Percentiles rank a stretch among this genome's conserved stretches.
Conservation (phyloP, 2,797 vertebrate species). For the Gymnothorax reevesii region DNA sequence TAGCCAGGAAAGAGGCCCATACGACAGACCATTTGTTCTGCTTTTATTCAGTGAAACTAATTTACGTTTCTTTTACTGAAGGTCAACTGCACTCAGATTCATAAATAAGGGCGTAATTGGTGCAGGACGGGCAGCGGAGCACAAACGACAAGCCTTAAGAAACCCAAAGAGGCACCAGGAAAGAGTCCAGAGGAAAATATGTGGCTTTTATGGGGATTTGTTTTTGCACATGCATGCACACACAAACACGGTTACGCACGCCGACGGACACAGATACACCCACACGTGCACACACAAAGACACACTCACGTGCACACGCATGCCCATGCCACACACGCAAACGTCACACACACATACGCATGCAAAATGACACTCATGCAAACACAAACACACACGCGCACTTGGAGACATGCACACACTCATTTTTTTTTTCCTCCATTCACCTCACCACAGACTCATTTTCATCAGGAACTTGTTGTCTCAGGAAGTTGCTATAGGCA, state of each 20-base stretch:
- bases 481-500: neutral
- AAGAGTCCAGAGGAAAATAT: constrained; percentile 31
- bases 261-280: neutral
- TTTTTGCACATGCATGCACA: neutral
- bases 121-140: constrained; percentile 47
- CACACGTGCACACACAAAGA: neutral
- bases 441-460: neutral
- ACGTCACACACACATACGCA: neutral
- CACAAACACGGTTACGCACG: constrained; percentile 20
- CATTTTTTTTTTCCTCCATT: neutral
- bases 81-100: constrained; percentile 69
- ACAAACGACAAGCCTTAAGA: constrained; percentile 47
- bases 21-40: constrained; percentile 61
- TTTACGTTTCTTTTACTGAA: constrained; percentile 66
- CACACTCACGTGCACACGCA: constrained; percentile 20
- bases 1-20: constrained; percentile 40
- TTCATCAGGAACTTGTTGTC: neutral
- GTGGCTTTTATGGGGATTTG: neutral
- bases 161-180: constrained; percentile 36
- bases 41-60: constrained; percentile 67
- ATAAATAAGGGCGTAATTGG: constrained; percentile 72
- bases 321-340: neutral
- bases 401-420: constrained; percentile 4
- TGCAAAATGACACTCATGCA: no score
- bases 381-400: constrained; percentile 11